Conservation (phyloP, 2,888 invertebrate species). For the Meliscaeva auricollis region DNA sequence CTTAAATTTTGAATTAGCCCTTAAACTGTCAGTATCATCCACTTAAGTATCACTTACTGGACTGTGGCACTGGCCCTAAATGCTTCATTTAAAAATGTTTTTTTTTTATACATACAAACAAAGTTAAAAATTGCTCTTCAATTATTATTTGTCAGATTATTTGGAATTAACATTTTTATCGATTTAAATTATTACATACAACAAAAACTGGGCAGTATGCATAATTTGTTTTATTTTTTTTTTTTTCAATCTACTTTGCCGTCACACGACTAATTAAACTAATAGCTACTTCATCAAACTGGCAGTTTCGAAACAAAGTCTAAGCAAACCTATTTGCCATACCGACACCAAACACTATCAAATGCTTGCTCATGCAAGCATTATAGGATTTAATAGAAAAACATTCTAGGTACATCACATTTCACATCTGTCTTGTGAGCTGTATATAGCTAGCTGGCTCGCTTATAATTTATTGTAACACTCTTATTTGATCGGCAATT, state of each 20-base stretch:
- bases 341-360: constrained; percentile 3
- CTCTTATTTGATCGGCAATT: constrained; percentile 69
- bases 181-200: constrained; percentile 3
- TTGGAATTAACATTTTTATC: constrained; percentile 17
- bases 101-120: no score
- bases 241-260: not conserved
- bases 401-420: constrained; percentile 47
- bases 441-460: not conserved
- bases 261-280: constrained; percentile 44
- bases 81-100: no score
- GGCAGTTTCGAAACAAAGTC: constrained; percentile 31
- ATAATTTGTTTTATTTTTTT: not conserved
- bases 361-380: not conserved
- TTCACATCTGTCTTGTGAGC: constrained; percentile 28
- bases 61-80: no score
- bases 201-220: not conserved
- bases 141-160: constrained; percentile 12
- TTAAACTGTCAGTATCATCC: no score
- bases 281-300: constrained; percentile 42
- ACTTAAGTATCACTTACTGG: no score
- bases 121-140: not conserved
- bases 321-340: constrained; percentile 9
- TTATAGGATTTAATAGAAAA: constrained; percentile 12
- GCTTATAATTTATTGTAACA: constrained; percentile 63
- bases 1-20: no score